Conservation (phyloP, 2,113 vertebrate species). For the Butorides virescens region DNA sequence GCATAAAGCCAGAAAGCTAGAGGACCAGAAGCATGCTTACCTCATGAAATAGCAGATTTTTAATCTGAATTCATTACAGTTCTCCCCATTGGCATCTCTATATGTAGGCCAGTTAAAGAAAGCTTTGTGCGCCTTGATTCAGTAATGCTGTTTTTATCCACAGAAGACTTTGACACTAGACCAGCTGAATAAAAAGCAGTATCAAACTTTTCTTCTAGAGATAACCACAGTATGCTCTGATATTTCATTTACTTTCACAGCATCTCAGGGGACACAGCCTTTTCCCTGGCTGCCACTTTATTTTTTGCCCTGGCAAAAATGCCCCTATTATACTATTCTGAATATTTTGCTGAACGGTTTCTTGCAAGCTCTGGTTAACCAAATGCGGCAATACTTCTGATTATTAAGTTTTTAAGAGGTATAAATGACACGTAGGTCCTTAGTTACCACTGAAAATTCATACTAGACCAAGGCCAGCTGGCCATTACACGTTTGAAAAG, state of each 20-base stretch:
- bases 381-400: background rate
- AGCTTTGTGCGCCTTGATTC: background rate
- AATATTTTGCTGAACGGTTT: background rate
- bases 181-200: background rate
- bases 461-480: background rate
- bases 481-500: background rate
- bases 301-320: background rate
- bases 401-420: background rate
- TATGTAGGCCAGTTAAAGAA: slow-evolving; percentile 88
- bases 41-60: slow-evolving; percentile 98
- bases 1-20: background rate
- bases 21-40: slow-evolving; percentile 71
- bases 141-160: background rate
- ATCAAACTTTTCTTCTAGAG: background rate
- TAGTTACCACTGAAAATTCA: background rate
- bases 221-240: background rate
- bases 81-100: slow-evolving; percentile 81
- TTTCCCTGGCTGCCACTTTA: background rate
- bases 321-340: background rate
- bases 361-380: background rate
- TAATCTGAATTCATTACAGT: slow-evolving; percentile 81
- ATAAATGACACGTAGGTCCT: background rate
- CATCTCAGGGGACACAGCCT: background rate
- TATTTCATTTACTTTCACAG: background rate
- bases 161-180: background rate